Evolutionary conservation across 37 sponge, comb jelly and placozoan species (phyloP).

Genomic region (Amphimedon queenslandica): DNA sequence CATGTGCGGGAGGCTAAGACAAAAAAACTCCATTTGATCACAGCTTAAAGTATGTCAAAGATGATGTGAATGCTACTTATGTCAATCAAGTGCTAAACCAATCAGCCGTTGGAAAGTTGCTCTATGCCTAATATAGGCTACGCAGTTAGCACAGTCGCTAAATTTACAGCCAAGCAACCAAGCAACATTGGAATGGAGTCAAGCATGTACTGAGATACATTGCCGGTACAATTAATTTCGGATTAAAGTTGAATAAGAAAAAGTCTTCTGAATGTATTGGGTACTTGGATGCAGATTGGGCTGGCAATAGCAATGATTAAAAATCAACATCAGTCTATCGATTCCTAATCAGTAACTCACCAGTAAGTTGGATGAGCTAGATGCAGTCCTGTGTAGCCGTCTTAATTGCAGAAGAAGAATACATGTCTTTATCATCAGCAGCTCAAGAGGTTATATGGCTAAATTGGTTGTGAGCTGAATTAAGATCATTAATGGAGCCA

Average conservation of each 20-base stretch:
- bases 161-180: constrained; percentile 4
- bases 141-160: no score
- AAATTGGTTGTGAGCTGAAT: constrained; percentile 12
- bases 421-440: constrained; percentile 21
- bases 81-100: no score
- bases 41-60: no score
- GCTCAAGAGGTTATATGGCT: constrained; percentile 34
- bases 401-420: constrained; percentile 28
- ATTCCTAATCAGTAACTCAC: constrained; percentile 27
- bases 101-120: no score
- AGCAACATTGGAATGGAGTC: constrained; percentile 25
- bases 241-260: not conserved
- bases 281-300: constrained; percentile 36
- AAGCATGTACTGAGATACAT: constrained; percentile 22
- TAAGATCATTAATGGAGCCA: no score
- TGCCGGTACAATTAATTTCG: constrained; percentile 9
- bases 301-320: constrained; percentile 19
- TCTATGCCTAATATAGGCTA: no score
- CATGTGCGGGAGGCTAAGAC: no score
- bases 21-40: no score
- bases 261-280: constrained; percentile 9
- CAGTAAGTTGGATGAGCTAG: constrained; percentile 30
- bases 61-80: no score
- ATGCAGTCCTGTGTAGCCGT: constrained; percentile 32
- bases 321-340: constrained; percentile 35